A percentile compares a stretch with the other conserved stretches of the same genome.
phyloP scores from a whole-genome alignment of 2,888 invertebrate species.

The Himalopsyche japonica region DNA sequence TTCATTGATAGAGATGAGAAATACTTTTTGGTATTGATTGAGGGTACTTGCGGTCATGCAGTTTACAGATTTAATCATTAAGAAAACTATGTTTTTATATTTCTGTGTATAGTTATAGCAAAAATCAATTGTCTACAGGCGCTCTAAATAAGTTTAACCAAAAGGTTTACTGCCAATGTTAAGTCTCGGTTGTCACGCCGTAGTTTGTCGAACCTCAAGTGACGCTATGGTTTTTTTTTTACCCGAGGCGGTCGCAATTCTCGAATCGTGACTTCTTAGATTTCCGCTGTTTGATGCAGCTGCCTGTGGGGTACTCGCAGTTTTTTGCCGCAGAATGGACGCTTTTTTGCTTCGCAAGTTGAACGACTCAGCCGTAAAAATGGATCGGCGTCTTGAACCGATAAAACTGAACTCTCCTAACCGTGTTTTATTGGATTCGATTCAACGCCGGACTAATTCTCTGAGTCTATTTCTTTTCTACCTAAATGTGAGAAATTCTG shows the following conservation, averaged over 20 bases:
- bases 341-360: not conserved
- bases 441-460: not conserved
- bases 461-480: no score
- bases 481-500: no score
- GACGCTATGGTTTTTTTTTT: not conserved
- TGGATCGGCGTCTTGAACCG: not conserved
- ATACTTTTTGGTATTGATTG: no score
- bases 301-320: not conserved
- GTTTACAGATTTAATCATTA: no score
- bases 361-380: not conserved
- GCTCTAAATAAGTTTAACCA: not conserved
- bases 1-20: no score
- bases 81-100: no score
- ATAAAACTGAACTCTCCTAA: not conserved
- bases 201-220: not conserved
- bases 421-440: not conserved
- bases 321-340: not conserved
- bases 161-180: not conserved
- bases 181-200: not conserved
- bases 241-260: not conserved
- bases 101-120: no score
- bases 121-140: no score
- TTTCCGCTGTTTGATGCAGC: not conserved
- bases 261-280: not conserved
- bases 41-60: no score